Evolutionary conservation across 2,888 invertebrate genomes (phyloP).

Genomic region (Ectobius pallidus): DNA sequence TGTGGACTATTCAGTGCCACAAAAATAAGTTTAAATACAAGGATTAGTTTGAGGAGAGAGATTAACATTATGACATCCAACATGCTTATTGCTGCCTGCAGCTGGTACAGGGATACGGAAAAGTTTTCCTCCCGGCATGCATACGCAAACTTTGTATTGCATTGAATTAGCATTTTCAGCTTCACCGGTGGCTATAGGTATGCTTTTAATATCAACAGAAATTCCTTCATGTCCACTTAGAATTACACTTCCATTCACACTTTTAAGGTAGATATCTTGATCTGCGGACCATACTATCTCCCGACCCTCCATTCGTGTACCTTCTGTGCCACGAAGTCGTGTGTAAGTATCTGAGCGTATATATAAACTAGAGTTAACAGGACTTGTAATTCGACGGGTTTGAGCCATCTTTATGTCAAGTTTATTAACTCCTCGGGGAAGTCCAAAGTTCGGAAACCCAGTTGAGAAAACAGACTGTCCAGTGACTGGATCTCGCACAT

Average conservation of each 20-base stretch:
- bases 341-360: conserved; percentile 73
- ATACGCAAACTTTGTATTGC: conserved; percentile 88
- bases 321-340: conserved; percentile 79
- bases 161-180: conserved; percentile 56
- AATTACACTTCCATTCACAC: conserved; percentile 75
- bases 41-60: conserved; percentile 67
- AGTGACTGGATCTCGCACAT: conserved; percentile 69
- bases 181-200: conserved; percentile 68
- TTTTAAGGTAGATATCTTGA: conserved; percentile 77
- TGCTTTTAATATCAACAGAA: conserved; percentile 70
- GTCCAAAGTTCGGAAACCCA: conserved; percentile 70
- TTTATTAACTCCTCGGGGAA: conserved; percentile 70
- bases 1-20: too few relatives aligned
- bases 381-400: conserved; percentile 75
- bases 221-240: conserved; percentile 73
- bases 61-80: conserved; percentile 68
- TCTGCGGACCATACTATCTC: conserved; percentile 77
- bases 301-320: conserved; percentile 73
- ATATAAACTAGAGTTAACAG: conserved; percentile 69
- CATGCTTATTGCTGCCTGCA: conserved; percentile 50
- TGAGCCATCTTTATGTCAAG: conserved; percentile 70
- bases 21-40: conserved; percentile 64
- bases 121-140: conserved; percentile 86
- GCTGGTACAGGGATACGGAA: conserved; percentile 75
- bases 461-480: conserved; percentile 76